These are phyloP conservation scores for Loris lydekkerianus DNA, from an alignment of 2,797 vertebrate species.

Conservation along the genomic window DNA sequence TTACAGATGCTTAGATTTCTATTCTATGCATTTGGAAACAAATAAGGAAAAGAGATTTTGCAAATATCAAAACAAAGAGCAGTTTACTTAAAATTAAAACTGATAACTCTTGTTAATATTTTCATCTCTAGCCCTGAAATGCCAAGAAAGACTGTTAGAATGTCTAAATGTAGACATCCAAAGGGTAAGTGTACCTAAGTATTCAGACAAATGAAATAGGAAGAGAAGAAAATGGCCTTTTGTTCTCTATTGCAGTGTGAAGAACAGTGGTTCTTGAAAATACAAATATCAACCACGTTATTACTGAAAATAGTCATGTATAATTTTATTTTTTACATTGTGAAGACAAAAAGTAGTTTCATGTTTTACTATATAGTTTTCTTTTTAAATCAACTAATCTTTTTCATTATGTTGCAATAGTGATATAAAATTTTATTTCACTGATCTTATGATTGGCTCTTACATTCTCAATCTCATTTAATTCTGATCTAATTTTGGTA, in stretches of 20 bases:
- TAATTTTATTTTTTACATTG: not conserved
- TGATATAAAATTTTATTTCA: not conserved
- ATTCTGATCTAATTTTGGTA: no score
- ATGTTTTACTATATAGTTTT: not conserved
- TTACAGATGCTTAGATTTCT: not conserved
- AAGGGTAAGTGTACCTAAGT: not conserved
- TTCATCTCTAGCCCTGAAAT: not conserved
- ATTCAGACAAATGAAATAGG: not conserved
- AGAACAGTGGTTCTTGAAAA: slow-evolving; percentile 24
- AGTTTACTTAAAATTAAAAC: slow-evolving; percentile 14
- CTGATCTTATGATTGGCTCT: no score
- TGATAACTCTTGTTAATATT: not conserved
- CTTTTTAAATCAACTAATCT: not conserved
- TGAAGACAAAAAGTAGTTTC: not conserved
- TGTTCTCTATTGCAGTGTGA: not conserved
- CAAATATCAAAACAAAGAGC: slow-evolving; percentile 19
- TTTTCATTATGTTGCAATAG: not conserved
- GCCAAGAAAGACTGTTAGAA: not conserved
- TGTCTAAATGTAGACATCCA: slow-evolving; percentile 24
- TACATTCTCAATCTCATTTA: no score
- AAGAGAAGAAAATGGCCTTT: not conserved
- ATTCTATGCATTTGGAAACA: not conserved
- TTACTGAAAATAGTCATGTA: not conserved
- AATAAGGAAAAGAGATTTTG: not conserved
- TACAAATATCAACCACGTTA: not conserved